A percentile compares a stretch with the other conserved stretches of the same genome.
Evolutionary conservation across 2,888 invertebrate species (phyloP).

Genomic region (Thymelicus acteon): DNA sequence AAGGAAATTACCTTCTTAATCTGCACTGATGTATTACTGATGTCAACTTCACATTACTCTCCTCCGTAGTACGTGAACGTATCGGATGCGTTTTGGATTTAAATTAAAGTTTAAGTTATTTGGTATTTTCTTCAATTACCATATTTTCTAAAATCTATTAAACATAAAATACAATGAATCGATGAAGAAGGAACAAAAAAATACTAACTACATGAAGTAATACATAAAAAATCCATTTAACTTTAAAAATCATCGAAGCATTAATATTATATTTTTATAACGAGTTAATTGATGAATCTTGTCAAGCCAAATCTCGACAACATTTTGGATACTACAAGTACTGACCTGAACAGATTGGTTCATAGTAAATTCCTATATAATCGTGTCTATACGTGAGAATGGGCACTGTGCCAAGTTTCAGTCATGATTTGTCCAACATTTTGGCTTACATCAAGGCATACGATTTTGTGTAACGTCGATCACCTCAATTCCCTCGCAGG

Average conservation of each 20-base stretch:
- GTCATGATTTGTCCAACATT: constrained; percentile 38
- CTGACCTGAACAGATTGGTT: constrained; percentile 16
- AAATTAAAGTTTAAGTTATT: too few species aligned
- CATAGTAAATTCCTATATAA: constrained; percentile 42
- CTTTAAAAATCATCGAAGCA: too few species aligned
- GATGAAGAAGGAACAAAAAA: too few species aligned
- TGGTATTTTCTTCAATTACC: too few species aligned
- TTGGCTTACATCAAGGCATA: constrained; percentile 36
- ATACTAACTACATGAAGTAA: too few species aligned
- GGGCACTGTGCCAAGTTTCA: constrained; percentile 31
- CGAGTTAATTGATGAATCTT: not conserved
- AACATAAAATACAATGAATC: too few species aligned
- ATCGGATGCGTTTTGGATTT: not conserved
- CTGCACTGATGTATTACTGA: not conserved
- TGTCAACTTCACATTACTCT: too few species aligned
- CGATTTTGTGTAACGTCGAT: constrained; percentile 34
- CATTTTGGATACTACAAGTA: constrained; percentile 16
- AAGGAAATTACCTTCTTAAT: not conserved
- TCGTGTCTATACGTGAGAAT: not conserved
- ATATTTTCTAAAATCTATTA: too few species aligned
- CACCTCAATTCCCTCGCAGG: constrained; percentile 22
- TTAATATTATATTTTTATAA: too few species aligned
- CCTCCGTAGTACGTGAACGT: too few species aligned
- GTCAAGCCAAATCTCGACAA: not conserved
- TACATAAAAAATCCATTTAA: too few species aligned